Base-by-base conservation (phyloP, 2,797 vertebrate species). In the Argyrosomus regius region DNA sequence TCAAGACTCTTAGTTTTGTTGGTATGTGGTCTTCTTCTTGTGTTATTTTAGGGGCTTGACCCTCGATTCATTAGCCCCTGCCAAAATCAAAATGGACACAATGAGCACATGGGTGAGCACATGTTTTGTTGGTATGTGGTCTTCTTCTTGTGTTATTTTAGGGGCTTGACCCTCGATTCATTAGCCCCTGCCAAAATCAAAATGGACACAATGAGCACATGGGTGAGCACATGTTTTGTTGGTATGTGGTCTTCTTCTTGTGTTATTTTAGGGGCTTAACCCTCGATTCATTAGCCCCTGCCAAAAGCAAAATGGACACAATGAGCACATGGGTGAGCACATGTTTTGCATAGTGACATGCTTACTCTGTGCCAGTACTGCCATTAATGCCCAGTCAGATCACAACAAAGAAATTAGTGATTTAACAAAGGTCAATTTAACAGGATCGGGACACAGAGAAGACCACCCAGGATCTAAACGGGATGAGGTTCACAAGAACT, bases 381-480 rank as follows among this genome's bases (percentile, higher is more conserved):
- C 45, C 28, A 28, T 59, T 28, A 54, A 24, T 46, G 31, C 39
- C 46, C n/a, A 52, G 28, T 17, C 22, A 41, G 77, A 79, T 81
- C 66, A 72, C 41, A 80, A 66, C 31, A 78, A 72, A 57, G 17
- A 66, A 83, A 75, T 71, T 66, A 35, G 52, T 12, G 26, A 82
- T 77, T 87, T 60, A 62, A 83, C 64, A 52, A 82, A 77, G 81
- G 45, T 82, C 66, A 72, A 49, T 48, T 66, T 81, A 70, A 87
- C 70, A 73, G 81, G 68, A 80, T 62, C 1, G 14, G 66, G 60
- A 84, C 31, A 65, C 8, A 61, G 56, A 72, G 61, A 57, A 82
- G 92, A 92, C 90, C 92, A 93, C 92, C 91, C 89, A 78, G 60
- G 46, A 86, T 83, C 72, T 52, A 20, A 83, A 68, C 57, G 77